phyloP scores from a whole-genome alignment of 1,140 invertebrate genomes.

The Campoletis sonorensis region DNA sequence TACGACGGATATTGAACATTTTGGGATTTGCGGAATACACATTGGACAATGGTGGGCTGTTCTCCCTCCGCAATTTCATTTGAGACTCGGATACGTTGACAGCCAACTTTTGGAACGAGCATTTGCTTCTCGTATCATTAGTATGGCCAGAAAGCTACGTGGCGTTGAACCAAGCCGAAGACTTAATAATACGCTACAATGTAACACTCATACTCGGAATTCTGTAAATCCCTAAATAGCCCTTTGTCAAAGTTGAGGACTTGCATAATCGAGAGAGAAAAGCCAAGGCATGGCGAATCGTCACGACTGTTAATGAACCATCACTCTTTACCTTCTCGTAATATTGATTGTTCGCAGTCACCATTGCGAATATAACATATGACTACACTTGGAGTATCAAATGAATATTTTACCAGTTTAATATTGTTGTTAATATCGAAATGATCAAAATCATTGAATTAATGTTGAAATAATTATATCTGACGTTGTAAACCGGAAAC shows the following conservation, averaged over 20 bases:
- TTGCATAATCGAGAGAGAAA: slow-evolving; percentile 19
- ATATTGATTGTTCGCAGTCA: background rate
- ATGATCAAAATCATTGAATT: too few species aligned
- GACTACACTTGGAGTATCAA: background rate
- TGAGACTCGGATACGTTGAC: slow-evolving; percentile 13
- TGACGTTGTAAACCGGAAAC: too few species aligned
- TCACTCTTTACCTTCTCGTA: background rate
- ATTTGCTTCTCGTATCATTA: slow-evolving; percentile 26
- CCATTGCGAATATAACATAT: background rate
- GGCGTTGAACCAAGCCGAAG: slow-evolving; percentile 48
- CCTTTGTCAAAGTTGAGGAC: background rate
- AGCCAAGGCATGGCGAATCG: slow-evolving; percentile 41
- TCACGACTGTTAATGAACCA: slow-evolving; percentile 23
- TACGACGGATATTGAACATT: slow-evolving; percentile 37
- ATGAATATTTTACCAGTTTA: too few species aligned
- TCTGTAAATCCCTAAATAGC: background rate
- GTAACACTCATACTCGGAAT: slow-evolving; percentile 28
- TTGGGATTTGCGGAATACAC: slow-evolving; percentile 37
- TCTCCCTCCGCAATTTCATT: background rate
- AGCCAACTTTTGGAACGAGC: slow-evolving; percentile 6
- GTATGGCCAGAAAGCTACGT: slow-evolving; percentile 42
- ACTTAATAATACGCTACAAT: slow-evolving; percentile 50
- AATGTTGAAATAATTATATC: too few species aligned
- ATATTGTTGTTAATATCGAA: too few species aligned
- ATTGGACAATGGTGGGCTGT: slow-evolving; percentile 9